A percentile compares a stretch with the other conserved stretches of the same genome.
phyloP scores from a whole-genome alignment of 2,113 vertebrate species.

The Gyps fulvus region DNA sequence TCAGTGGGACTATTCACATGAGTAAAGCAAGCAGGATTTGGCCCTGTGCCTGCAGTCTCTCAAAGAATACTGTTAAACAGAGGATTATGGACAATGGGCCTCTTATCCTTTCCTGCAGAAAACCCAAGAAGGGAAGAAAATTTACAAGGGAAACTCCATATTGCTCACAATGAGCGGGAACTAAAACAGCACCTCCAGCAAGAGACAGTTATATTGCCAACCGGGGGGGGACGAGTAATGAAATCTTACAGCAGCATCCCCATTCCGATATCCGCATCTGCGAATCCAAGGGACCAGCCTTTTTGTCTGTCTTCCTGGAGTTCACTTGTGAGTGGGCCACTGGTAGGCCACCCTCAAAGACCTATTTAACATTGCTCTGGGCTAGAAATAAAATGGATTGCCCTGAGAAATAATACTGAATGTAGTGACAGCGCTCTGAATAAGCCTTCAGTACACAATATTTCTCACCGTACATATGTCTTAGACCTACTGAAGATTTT shows the following conservation, averaged over 20 bases:
- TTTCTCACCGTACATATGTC: not conserved
- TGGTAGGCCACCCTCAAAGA: constrained; percentile 45
- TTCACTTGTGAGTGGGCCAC: not conserved
- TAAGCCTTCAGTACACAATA: not conserved
- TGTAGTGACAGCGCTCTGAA: not conserved
- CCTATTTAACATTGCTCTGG: not conserved
- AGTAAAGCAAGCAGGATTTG: constrained; percentile 58
- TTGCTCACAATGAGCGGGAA: constrained; percentile 5
- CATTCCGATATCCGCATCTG: not conserved
- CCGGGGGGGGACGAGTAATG: not conserved
- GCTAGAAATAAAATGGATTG: constrained; percentile 5
- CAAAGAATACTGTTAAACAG: constrained; percentile 69
- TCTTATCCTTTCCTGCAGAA: constrained; percentile 55
- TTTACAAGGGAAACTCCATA: constrained; percentile 50
- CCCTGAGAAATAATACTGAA: not conserved
- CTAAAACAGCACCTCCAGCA: constrained; percentile 39
- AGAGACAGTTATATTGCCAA: not conserved
- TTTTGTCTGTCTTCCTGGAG: not conserved
- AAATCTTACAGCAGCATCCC: not conserved
- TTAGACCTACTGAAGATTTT: not conserved
- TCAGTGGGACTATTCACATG: constrained; percentile 49
- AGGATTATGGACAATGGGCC: constrained; percentile 62
- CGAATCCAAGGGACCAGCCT: not conserved
- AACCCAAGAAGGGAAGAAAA: constrained; percentile 52
- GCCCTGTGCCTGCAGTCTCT: constrained; percentile 62